Percentiles rank a stretch among this genome's conserved stretches.
These are phyloP conservation scores for Temnothorax ravouxi DNA, from an alignment of 2,888 invertebrate genomes.

Conservation along the genomic window DNA sequence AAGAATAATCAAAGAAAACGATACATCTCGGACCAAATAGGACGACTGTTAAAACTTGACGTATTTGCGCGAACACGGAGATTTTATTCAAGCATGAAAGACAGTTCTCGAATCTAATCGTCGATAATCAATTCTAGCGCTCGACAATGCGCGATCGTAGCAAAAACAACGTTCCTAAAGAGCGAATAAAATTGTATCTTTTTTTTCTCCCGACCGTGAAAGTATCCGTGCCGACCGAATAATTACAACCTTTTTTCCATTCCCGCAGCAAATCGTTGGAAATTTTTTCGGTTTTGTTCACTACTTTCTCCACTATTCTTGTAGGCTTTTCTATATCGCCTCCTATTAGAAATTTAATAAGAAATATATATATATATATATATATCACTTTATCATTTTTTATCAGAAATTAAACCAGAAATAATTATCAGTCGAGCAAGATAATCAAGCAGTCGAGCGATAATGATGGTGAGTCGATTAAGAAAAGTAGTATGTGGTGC, in stretches of 20 bases:
- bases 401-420: neutral
- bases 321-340: neutral
- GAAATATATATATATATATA: neutral
- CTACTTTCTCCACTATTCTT: conserved; percentile 34
- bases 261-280: neutral
- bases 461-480: neutral
- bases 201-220: conserved; percentile 29
- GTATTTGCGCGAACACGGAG: neutral
- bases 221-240: conserved; percentile 33
- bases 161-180: conserved; percentile 5
- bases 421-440: neutral
- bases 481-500: neutral
- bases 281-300: conserved; percentile 29
- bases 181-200: neutral
- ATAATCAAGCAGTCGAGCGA: too few species aligned
- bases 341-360: conserved; percentile 21
- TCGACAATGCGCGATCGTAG: neutral
- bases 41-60: neutral
- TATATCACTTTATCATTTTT: neutral
- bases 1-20: neutral
- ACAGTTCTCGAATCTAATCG: neutral
- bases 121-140: neutral
- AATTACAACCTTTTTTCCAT: conserved; percentile 41
- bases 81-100: neutral
- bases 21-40: neutral